Conservation (phyloP, 2,113 vertebrate genomes). For the Rhineura floridana region DNA sequence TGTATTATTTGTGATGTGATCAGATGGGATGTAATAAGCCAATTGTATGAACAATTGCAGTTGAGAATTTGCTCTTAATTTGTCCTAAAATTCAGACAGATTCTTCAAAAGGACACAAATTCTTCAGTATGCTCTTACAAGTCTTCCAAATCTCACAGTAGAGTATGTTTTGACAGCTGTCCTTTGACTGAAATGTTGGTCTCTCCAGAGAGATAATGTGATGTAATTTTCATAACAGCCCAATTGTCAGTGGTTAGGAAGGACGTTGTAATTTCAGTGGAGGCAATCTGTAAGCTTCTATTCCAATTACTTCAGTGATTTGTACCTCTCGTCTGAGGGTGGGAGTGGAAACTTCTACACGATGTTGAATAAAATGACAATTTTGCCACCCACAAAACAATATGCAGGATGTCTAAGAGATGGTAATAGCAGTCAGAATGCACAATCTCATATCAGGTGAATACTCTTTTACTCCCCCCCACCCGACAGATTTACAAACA, state of each 20-base stretch:
- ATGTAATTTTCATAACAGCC: slow-evolving; percentile 73
- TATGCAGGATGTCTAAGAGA: slow-evolving; percentile 41
- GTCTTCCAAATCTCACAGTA: slow-evolving; percentile 50
- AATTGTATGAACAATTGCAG: slow-evolving; percentile 5
- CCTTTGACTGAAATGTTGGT: slow-evolving; percentile 54
- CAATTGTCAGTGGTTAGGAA: slow-evolving; percentile 73
- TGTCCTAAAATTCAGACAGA: background rate
- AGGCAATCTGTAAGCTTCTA: slow-evolving; percentile 63
- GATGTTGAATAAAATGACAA: slow-evolving; percentile 71
- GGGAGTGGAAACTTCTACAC: slow-evolving; percentile 76
- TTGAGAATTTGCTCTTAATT: slow-evolving; percentile 35
- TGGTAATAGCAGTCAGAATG: slow-evolving; percentile 40
- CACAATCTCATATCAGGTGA: slow-evolving; percentile 24
- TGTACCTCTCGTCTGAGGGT: slow-evolving; percentile 58
- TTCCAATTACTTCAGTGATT: slow-evolving; percentile 62
- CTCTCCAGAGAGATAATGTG: slow-evolving; percentile 61
- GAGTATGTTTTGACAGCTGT: slow-evolving; percentile 74
- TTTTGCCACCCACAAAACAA: slow-evolving; percentile 72
- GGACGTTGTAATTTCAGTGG: slow-evolving; percentile 68
- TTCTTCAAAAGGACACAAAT: slow-evolving; percentile 15
- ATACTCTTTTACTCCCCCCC: background rate
- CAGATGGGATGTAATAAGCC: slow-evolving; percentile 1
- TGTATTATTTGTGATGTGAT: background rate
- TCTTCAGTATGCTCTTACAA: slow-evolving; percentile 20
- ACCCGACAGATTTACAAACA: background rate